Conservation (phyloP, 2,797 vertebrate species). For the Catharus ustulatus region DNA sequence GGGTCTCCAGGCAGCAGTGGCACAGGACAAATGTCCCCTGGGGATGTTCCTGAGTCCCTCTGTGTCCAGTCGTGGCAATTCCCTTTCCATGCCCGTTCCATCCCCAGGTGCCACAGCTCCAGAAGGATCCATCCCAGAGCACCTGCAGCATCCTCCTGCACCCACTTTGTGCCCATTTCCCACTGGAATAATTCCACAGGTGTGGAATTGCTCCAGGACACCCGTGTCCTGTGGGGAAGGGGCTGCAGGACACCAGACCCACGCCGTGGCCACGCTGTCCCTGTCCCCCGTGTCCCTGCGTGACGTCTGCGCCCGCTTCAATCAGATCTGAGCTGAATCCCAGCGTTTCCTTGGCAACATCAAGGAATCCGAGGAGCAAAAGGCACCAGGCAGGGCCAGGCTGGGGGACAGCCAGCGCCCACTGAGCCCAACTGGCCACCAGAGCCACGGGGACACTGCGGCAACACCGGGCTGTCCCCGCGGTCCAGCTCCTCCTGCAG, state of each 20-base stretch:
- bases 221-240: rapidly evolving
- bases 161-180: rapidly evolving
- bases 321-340: slow-evolving; percentile 28
- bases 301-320: neutral
- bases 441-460: rapidly evolving
- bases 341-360: slow-evolving; percentile 48
- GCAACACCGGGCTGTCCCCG: rapidly evolving
- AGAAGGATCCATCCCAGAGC: neutral
- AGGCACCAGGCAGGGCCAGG: neutral
- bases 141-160: rapidly evolving
- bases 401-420: neutral
- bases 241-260: neutral
- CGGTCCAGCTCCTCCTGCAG: rapidly evolving
- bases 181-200: rapidly evolving
- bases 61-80: rapidly evolving
- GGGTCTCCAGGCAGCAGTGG: neutral
- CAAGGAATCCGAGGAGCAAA: slow-evolving; percentile 23
- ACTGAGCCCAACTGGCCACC: neutral
- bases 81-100: neutral
- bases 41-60: rapidly evolving
- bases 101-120: neutral
- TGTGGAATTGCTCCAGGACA: rapidly evolving
- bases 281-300: neutral
- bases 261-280: neutral
- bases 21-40: rapidly evolving